Evolutionary conservation across 2,797 vertebrate genomes (phyloP).

Genomic region (Pseudomugil tenellus): DNA sequence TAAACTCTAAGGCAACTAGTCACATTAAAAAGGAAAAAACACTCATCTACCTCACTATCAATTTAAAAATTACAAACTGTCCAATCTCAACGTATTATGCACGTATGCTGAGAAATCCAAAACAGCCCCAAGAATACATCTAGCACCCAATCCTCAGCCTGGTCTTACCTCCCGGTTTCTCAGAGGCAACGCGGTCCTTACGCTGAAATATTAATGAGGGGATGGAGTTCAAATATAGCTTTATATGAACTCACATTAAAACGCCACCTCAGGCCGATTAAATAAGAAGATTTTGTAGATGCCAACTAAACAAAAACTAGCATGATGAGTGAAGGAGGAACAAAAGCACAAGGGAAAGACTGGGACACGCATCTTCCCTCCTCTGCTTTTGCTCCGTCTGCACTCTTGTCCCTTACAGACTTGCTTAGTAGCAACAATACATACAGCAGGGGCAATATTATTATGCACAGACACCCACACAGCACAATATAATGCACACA

Average conservation of each 20-base stretch:
- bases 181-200: too few species aligned
- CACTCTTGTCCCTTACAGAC: constrained; percentile 41
- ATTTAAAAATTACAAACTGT: too few species aligned
- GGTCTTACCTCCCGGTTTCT: too few species aligned
- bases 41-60: too few species aligned
- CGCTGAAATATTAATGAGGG: constrained; percentile 48
- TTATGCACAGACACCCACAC: constrained; percentile 48
- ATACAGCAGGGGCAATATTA: constrained; percentile 40
- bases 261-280: constrained; percentile 44
- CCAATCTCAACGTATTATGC: too few species aligned
- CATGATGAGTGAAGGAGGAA: neutral
- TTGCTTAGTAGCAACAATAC: constrained; percentile 54
- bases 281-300: constrained; percentile 24
- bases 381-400: constrained; percentile 31
- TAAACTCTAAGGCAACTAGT: too few species aligned
- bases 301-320: neutral
- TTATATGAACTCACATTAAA: constrained; percentile 37
- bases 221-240: constrained; percentile 22
- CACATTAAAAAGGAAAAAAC: too few species aligned
- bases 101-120: too few species aligned
- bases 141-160: too few species aligned
- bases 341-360: neutral
- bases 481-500: constrained; percentile 38
- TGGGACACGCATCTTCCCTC: neutral
- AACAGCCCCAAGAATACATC: too few species aligned